Evolutionary conservation across 1,140 invertebrate genomes (phyloP), one percentile per base, ranked within the genome.

Genomic region (Ceratosolen fusciceps): DNA sequence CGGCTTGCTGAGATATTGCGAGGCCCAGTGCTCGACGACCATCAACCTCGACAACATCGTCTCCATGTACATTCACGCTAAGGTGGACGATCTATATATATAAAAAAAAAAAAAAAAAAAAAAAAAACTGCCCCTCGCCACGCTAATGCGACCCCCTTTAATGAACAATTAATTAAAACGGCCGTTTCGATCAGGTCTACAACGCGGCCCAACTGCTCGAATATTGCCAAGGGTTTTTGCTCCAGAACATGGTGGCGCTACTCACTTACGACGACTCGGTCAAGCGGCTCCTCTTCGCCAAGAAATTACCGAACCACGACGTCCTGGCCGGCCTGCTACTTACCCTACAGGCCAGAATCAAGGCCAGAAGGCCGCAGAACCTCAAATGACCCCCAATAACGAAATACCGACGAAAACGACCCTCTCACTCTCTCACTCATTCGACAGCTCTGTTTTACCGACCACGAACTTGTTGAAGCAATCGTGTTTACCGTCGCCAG

Each of bases 191-290:
- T 88, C 83, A 96, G 95, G 95, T 97, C 10, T 98, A 97, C 84
- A 96, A 96, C 85, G 96, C 96, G 24, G 92, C 93, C 19, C 95
- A 96, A 85, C 90, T 98, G 34, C 89, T 97, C 81, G 95, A 97
- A 88, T 97, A 96, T 89, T 97, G 96, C 85, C 96, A 97, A 91
- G 95, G 96, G 49, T 97, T 97, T 88, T 90, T 98, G 21, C 91
- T 98, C 58, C 96, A 98, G 90, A 97, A 97, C 86, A 96, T 98
- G 96, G 96, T 97, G 1, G 95, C 96, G n/a, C 90, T 97, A 1
- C 91, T 97, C 37, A 97, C 96, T 0, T 97, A 97, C 81, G 96
- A 98, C 83, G 96, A 97, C 85, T 96, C 96, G 0, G 96, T 97
- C 0, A 96, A 97, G 84, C 92, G 96, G 81, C 89, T 97, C 26